phyloP scores from a whole-genome alignment of 1,140 invertebrate species.

The Leptopilina boulardi region DNA sequence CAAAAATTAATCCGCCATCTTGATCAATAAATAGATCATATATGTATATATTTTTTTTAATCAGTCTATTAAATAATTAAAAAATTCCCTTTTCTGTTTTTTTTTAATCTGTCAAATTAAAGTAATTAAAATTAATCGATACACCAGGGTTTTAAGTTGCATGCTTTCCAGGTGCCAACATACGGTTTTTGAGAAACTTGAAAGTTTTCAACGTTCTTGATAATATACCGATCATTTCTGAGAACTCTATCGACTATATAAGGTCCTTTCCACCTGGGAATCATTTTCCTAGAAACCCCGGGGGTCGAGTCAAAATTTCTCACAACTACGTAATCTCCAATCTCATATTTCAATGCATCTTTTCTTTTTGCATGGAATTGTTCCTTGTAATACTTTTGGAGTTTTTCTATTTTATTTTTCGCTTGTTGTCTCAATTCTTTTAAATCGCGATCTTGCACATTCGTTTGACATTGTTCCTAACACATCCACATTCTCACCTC shows the following conservation, averaged over 20 bases:
- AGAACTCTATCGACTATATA: conserved; percentile 53
- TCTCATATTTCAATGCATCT: conserved; percentile 42
- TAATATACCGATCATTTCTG: conserved; percentile 54
- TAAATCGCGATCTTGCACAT: background rate
- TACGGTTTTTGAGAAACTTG: conserved; percentile 45
- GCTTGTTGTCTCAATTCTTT: background rate
- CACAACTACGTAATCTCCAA: conserved; percentile 58
- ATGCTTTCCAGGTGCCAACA: background rate
- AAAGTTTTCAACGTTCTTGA: conserved; percentile 51
- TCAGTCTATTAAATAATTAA: no score
- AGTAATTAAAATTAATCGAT: no score
- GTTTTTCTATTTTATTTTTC: conserved; percentile 37
- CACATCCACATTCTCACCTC: conserved; percentile 37
- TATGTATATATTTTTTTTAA: no score
- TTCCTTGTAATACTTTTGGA: conserved; percentile 42
- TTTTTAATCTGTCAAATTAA: no score
- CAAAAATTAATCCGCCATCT: no score
- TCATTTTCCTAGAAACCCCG: conserved; percentile 55
- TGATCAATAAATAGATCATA: no score
- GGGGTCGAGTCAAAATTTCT: conserved; percentile 55
- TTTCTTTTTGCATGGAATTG: conserved; percentile 52
- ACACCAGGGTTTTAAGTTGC: background rate
- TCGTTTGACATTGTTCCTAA: background rate
- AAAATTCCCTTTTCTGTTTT: no score
- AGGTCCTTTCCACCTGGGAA: conserved; percentile 58